Evolutionary conservation across 2,888 invertebrate species (phyloP), one percentile per base, ranked within the genome.

Genomic region (Latheticus oryzae): DNA sequence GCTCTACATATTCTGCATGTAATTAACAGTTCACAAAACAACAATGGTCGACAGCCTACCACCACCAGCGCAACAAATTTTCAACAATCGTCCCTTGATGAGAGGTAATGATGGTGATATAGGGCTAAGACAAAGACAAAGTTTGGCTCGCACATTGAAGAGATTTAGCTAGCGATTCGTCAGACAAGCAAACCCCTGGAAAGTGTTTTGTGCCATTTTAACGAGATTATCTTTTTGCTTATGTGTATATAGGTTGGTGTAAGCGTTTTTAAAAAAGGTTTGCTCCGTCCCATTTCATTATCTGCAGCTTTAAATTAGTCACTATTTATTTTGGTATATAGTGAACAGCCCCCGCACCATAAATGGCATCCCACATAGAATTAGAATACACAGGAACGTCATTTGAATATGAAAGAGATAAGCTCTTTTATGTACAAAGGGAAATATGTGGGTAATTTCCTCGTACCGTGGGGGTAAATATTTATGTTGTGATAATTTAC

Each of bases 171-270:
- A 48, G 58, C 59, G 24, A 50, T 63, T 63, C 67, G 66, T 72
- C 69, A 69, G 71, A 69, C 67, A 65, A 58, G 57, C 26, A 15
- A 55, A 55, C 58, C 61, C 60, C 60, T 59, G 58, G n/a, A 64
- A 64, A 65, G 65, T 51, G 26, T 61, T 68, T 69, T 63, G 66
- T 63, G 65, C 62, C 63, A 70, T 69, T 70, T 65, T 70, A 70
- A 68, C 62, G 54, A 64, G 67, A 68, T 70, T 70, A 69, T 64
- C 60, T 65, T 65, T 67, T 64, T 66, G 63, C 28, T 7, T 13
- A 15, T 12, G 32, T 40, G 12, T 33, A 17, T 43, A 7, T 33
- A 28, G 16, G 32, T 24, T 28, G 26, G 17, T 50, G 26, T 43
- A 33, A 42, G 43, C 43, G 43, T 33, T 42, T 42, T 52, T 43